Evolutionary conservation across 2,888 invertebrate genomes (phyloP), one percentile per base, ranked within the genome.

Genomic region (Scaptomyza flava): DNA sequence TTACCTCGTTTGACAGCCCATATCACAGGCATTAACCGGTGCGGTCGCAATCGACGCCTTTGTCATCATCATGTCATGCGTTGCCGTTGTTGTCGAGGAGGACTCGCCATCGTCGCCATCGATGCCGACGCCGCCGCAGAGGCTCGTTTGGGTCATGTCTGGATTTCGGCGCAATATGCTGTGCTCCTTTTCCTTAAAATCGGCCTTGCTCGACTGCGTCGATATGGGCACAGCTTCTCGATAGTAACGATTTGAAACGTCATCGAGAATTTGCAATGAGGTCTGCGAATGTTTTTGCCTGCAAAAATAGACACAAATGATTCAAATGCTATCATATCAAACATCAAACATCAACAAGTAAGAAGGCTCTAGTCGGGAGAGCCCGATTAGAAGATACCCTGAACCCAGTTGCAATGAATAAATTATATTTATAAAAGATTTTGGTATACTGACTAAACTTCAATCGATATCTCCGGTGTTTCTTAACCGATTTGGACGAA

Each of bases 1-100:
- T 90, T 96, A 97, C 77, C 97, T 93, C 0, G 97, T 97, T 90
- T 97, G 97, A 90, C 97, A 97, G 56, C 95, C 95, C 90, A 94
- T 95, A 90, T 96, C 95, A 79, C 95, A 94, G 94, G 95, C 95
- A 87, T 94, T 94, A 59, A 76, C 79, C 56, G 81, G 76, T 33
- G 66, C 65, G 53, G 76, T 67, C 68, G 77, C 63, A 62, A 76
- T 77, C 50, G 83, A 46, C 41, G 80, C 86, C 71, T 86, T 83
- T 51, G 84, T 72, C 72, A 81, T 68, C 76, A 84, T 27, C 70
- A 82, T 27, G 59, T 84, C 85, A 43, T 84, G 85, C 6, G 85
- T 85, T 34, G 77, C 84, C 12, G 84, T 87, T 14, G 87, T 85
- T 41, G 87, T 79, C 3, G 86, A 74, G 1, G 83, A 79, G 48